Conservation (phyloP, 2,113 vertebrate genomes). For the Sigmodon hispidus region DNA sequence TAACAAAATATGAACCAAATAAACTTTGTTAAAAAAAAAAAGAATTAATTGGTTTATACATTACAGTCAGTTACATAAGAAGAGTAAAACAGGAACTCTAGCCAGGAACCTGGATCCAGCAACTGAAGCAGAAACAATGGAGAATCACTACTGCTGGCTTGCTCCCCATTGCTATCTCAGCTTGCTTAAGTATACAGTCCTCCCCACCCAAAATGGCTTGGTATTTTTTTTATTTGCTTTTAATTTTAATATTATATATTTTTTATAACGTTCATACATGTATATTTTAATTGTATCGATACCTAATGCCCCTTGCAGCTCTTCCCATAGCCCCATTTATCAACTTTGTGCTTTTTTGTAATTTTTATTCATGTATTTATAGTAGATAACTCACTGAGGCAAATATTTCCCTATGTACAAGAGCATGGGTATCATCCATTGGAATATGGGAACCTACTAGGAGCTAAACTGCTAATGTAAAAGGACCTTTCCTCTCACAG, state of each 20-base stretch:
- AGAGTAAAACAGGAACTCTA: background rate
- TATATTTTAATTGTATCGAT: background rate
- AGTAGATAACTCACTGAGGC: too few relatives aligned
- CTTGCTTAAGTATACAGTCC: background rate
- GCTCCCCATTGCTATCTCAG: background rate
- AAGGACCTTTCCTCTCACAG: background rate
- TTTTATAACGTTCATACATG: background rate
- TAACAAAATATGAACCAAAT: background rate
- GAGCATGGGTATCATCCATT: background rate
- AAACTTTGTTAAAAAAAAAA: background rate
- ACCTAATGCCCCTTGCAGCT: background rate
- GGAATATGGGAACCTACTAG: background rate
- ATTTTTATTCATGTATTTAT: background rate
- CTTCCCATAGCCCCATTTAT: too few relatives aligned
- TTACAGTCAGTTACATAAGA: background rate
- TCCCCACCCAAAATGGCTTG: background rate
- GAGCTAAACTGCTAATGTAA: background rate
- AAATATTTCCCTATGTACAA: too few relatives aligned
- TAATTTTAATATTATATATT: background rate
- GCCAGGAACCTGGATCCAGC: background rate
- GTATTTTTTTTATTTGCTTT: constrained; percentile 3
- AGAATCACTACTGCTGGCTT: background rate
- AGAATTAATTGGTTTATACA: background rate
- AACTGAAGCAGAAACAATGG: background rate
- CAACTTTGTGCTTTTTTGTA: too few relatives aligned